Evolutionary conservation across 2,113 vertebrate species (phyloP), one percentile per base, ranked within the genome.

Genomic region (Podocnemis expansa): DNA sequence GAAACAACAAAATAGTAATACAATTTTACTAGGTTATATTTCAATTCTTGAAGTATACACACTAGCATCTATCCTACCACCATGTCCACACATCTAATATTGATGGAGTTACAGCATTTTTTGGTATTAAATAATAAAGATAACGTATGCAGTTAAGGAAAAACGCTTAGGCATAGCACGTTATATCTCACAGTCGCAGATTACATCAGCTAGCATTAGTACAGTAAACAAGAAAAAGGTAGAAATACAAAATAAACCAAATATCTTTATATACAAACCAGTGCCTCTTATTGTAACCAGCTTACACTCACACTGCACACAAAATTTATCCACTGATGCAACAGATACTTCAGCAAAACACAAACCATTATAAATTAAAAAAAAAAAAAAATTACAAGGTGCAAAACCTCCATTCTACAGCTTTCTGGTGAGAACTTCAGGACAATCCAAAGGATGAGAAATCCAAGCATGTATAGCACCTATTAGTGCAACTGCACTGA

Each of bases 31-130:
- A 95, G 97, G 98, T 99, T 99, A 99, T 99, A 99, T 98, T 99
- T 99, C 98, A 99, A 97, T 98, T 98, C 98, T 98, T 99, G 98
- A 99, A 98, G 98, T 98, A 98, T 99, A 99, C 99, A 99, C 99
- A 99, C 98, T 98, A 70, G 98, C 98, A 98, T 98, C 98, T 99
- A 99, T 97, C 98, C 98, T 99, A 99, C 98, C 98, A 99, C 99
- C 98, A 98, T 97, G 97, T 99, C 98, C 99, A 99, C 99, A 98
- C 98, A 95, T 97, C 98, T 98, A 98, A 98, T 98, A 98, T 97
- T 98, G 98, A 98, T 98, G 98, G 98, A 98, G 98, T 98, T 98
- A 99, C 97, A 98, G 98, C 91, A 80, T 98, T 94, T 94, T 98
- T 98, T 97, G 98, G 98, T 98, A 98, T 98, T 98, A 98, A 98